Evolutionary conservation across 2,888 invertebrate genomes (phyloP).

Genomic region (Tetropium fuscum): DNA sequence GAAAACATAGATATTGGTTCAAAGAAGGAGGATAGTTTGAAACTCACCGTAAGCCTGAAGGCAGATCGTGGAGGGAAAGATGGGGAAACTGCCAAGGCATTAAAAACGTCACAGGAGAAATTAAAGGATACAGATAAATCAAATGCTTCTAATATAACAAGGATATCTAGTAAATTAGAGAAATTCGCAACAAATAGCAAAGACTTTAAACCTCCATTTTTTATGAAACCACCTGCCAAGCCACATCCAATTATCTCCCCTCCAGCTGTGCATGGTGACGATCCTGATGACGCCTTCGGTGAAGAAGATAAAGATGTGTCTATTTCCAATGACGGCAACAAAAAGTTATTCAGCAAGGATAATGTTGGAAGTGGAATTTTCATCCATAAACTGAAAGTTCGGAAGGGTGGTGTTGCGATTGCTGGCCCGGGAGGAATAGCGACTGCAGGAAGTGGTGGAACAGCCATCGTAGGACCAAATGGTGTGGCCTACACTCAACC

Average conservation of each 20-base stretch:
- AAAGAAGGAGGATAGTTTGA: slow-evolving; percentile 39
- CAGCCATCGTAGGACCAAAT: slow-evolving; percentile 84
- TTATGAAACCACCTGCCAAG: slow-evolving; percentile 24
- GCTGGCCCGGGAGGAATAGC: slow-evolving; percentile 87
- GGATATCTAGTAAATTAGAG: slow-evolving; percentile 32
- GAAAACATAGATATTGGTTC: slow-evolving; percentile 46
- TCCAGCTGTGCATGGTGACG: slow-evolving; percentile 45
- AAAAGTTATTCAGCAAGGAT: slow-evolving; percentile 59
- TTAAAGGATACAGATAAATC: slow-evolving; percentile 33
- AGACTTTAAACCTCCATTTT: slow-evolving; percentile 21
- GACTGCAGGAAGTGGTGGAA: slow-evolving; percentile 83
- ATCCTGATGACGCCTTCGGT: slow-evolving; percentile 45
- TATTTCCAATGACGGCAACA: slow-evolving; percentile 53
- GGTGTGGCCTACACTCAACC: slow-evolving; percentile 82
- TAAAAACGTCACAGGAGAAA: slow-evolving; percentile 35
- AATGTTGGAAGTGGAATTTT: slow-evolving; percentile 74
- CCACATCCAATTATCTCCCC: slow-evolving; percentile 35
- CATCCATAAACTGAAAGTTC: slow-evolving; percentile 77
- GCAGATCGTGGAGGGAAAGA: slow-evolving; percentile 34
- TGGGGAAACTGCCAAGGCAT: slow-evolving; percentile 26
- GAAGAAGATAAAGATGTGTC: slow-evolving; percentile 51
- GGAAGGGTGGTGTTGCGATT: slow-evolving; percentile 82
- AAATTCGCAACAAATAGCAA: slow-evolving; percentile 29
- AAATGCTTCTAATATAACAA: slow-evolving; percentile 25
- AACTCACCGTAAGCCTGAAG: slow-evolving; percentile 41